Evolutionary conservation across 1,140 invertebrate genomes (phyloP), one percentile per base, ranked within the genome.

Genomic region (Ladona fulva): DNA sequence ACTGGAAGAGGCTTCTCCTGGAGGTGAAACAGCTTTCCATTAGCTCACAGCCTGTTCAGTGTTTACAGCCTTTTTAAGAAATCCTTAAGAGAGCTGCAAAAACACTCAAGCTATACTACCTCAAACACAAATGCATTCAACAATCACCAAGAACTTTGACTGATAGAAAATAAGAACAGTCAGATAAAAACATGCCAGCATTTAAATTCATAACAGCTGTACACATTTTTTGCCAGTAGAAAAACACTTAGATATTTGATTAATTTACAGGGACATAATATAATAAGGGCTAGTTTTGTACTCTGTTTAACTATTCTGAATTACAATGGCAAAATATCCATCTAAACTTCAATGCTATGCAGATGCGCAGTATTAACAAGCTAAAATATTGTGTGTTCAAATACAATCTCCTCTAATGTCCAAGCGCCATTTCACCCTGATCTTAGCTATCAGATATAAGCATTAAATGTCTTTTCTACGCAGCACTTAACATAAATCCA

Each of bases 111-210:
- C 52, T 66, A 66, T 22, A 66, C 52, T 66, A 66, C 1, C 52
- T 66, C 52, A 66, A 66, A 66, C 52, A 66, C 52, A 66, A 66
- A 66, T 66, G 52, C 52, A 66, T 66, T 66, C 52, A 66, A 66
- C 52, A 66, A 66, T 66, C 52, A 66, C 52, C 52, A 66, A 22
- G n/a, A 66, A 16, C n/a, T 66, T 12, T 66, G 16, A 66, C 52
- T 22, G n/a, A 66, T 66, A 66, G 52, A 22, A 66, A 66, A 66
- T 66, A 12, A 66, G 12, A 66, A 19, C 52, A 66, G 52, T 22
- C 52, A 66, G 52, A 66, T 66, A 66, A 12, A 66, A 66, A 66
- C 12, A 66, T 66, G 52, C 52, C 52, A 66, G 52, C 52, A 66
- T 66, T 66, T 66, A 66, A 6, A 19, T 66, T 22, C 52, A 66